phyloP scores from a whole-genome alignment of 2,113 vertebrate genomes.

The Brachirus orientalis region DNA sequence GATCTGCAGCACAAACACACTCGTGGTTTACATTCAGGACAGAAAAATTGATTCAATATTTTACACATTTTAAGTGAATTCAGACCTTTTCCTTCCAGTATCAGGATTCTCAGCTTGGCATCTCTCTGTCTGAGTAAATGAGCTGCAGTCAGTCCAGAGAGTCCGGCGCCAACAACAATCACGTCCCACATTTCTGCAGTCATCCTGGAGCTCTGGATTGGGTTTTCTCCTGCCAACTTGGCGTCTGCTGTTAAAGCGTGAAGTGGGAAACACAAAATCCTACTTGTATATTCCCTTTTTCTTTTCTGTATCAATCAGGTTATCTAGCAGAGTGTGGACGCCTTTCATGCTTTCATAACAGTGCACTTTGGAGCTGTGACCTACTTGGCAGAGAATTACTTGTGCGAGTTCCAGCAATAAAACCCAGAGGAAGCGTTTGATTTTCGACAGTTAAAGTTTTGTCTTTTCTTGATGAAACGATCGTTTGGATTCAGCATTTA shows the following conservation, averaged over 20 bases:
- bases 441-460: not conserved
- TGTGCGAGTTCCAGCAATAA: slow-evolving; percentile 6
- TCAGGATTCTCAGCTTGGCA: slow-evolving; percentile 61
- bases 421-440: not conserved
- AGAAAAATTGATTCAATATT: not conserved
- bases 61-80: not conserved
- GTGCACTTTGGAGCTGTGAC: slow-evolving; percentile 58
- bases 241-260: not conserved
- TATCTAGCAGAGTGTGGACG: slow-evolving; percentile 15
- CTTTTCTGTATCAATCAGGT: slow-evolving; percentile 17
- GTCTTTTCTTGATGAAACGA: not conserved
- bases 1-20: slow-evolving; percentile 58
- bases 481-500: not conserved
- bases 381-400: slow-evolving; percentile 30
- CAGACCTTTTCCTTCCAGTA: slow-evolving; percentile 81
- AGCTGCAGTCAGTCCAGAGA: slow-evolving; percentile 79
- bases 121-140: slow-evolving; percentile 67
- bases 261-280: slow-evolving; percentile 16
- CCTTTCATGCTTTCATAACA: slow-evolving; percentile 33
- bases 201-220: slow-evolving; percentile 40
- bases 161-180: slow-evolving; percentile 78
- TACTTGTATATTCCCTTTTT: slow-evolving; percentile 4
- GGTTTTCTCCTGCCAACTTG: slow-evolving; percentile 3
- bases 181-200: slow-evolving; percentile 75
- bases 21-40: not conserved